These are phyloP conservation scores for Hypocryptadius cinnamomeus DNA, from an alignment of 2,113 vertebrate genomes.

Conservation along the genomic window DNA sequence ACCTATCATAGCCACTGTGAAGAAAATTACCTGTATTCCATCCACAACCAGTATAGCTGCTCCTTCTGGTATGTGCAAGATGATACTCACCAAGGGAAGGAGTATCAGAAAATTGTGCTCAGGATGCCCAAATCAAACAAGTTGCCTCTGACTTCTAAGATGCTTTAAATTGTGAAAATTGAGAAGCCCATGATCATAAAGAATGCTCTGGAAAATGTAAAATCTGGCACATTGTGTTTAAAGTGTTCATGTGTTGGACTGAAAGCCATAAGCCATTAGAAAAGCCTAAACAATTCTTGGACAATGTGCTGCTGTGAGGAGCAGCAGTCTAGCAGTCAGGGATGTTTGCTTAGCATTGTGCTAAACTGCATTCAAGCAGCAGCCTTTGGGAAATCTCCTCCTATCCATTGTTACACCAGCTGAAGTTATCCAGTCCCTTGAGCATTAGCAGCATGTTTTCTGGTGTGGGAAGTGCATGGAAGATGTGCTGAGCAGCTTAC, in stretches of 20 bases:
- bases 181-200: neutral
- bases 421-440: neutral
- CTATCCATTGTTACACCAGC: neutral
- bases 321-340: neutral
- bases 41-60: neutral
- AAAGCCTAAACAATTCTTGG: neutral
- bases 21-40: neutral
- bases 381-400: neutral
- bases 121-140: neutral
- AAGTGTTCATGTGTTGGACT: neutral
- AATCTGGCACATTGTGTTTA: neutral
- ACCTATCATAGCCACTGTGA: neutral
- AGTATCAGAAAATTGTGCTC: neutral
- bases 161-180: neutral
- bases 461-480: neutral
- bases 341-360: neutral
- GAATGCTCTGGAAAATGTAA: neutral
- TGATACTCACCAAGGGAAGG: neutral
- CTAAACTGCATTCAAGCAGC: neutral
- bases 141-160: neutral
- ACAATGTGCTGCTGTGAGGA: neutral
- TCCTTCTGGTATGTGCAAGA: neutral
- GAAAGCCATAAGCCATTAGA: neutral
- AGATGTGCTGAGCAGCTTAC: neutral
- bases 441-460: neutral